Conservation (phyloP, 2,888 invertebrate genomes). For the Ptilodon capucinus region DNA sequence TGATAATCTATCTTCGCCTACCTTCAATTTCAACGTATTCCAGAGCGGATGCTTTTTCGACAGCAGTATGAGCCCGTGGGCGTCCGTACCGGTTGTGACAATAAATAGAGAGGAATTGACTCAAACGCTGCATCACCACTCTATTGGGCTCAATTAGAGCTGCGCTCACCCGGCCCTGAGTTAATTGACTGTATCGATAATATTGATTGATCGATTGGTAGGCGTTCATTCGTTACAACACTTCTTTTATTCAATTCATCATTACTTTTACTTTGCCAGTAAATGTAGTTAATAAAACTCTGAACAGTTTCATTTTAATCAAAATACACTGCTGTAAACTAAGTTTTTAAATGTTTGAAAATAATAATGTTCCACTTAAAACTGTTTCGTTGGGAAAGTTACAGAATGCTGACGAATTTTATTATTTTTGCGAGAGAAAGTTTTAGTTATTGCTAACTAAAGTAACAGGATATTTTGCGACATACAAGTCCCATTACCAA, state of each 20-base stretch:
- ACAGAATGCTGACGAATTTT: neutral
- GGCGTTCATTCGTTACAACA: conserved; percentile 27
- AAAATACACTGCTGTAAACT: neutral
- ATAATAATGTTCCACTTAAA: neutral
- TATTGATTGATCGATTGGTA: conserved; percentile 75
- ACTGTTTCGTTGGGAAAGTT: neutral
- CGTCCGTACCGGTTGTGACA: conserved; percentile 32
- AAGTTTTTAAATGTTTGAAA: neutral
- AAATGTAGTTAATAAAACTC: neutral
- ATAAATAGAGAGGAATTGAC: conserved; percentile 18
- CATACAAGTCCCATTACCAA: conserved; percentile 1
- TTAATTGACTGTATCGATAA: conserved; percentile 73
- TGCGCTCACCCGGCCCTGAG: conserved; percentile 44
- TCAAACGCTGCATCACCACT: conserved; percentile 38
- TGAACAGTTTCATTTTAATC: neutral
- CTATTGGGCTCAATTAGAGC: conserved; percentile 53
- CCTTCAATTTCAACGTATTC: neutral
- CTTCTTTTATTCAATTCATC: conserved; percentile 12
- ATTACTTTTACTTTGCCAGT: neutral
- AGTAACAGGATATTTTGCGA: neutral
- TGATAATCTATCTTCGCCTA: neutral
- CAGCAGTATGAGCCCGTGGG: conserved; percentile 17
- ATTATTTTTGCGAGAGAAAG: neutral
- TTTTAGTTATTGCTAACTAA: neutral
- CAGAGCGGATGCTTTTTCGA: conserved; percentile 5